A percentile compares a stretch with the other conserved stretches of the same genome.
Conservation (phyloP, 2,797 vertebrate species). For the Paguma larvata region DNA sequence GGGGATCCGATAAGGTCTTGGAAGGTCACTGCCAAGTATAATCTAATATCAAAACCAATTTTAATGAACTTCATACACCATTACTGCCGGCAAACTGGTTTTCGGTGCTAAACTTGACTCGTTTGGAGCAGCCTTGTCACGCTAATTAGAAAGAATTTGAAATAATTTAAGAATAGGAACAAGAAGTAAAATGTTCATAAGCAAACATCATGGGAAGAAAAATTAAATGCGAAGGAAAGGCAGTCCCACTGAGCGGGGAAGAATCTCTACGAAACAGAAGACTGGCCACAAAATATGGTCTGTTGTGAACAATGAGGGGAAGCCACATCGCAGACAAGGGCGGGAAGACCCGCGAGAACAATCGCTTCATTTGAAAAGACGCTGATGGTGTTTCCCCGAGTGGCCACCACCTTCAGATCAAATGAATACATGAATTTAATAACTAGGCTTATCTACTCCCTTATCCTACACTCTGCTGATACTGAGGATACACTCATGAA, state of each 20-base stretch:
- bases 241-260: background rate
- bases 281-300: rapidly evolving
- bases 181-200: constrained; percentile 45
- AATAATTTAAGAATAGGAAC: constrained; percentile 44
- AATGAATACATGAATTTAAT: background rate
- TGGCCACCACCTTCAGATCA: background rate
- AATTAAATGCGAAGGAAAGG: background rate
- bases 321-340: background rate
- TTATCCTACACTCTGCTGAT: too few species aligned
- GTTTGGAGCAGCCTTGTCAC: background rate
- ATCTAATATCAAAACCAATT: constrained; percentile 55
- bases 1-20: background rate
- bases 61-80: background rate
- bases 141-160: constrained; percentile 63
- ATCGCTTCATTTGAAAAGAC: background rate
- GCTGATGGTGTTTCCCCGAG: background rate
- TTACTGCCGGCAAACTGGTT: background rate
- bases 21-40: constrained; percentile 25
- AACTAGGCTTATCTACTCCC: background rate
- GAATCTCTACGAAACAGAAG: background rate
- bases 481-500: background rate
- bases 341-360: rapidly evolving
- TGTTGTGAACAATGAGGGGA: too few species aligned
- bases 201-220: background rate
- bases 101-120: background rate